Conservation (phyloP, 2,797 vertebrate species). For the Stomatorhinus walkeri region DNA sequence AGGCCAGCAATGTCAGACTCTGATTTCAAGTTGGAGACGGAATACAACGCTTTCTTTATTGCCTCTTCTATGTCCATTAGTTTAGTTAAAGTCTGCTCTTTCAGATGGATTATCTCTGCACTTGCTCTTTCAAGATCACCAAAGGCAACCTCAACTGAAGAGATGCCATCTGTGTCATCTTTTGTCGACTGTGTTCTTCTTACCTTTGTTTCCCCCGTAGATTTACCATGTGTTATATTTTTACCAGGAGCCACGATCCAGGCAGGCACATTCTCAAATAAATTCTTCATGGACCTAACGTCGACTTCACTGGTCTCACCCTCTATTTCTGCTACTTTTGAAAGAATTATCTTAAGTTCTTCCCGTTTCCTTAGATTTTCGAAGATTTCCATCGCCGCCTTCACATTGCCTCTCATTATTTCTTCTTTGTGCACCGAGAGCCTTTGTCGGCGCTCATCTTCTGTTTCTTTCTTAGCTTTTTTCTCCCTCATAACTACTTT, state of each 20-base stretch:
- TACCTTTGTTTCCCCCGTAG: conserved; percentile 32
- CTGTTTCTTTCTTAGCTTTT: conserved; percentile 56
- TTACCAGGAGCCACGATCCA: conserved; percentile 58
- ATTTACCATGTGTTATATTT: conserved; percentile 37
- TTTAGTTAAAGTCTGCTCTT: conserved; percentile 84
- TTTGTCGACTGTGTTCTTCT: conserved; percentile 37
- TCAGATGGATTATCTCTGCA: conserved; percentile 77
- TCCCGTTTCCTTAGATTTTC: conserved; percentile 75
- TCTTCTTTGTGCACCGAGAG: conserved; percentile 83
- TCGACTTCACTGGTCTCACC: conserved; percentile 71
- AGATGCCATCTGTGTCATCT: conserved; percentile 50
- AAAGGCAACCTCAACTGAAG: conserved; percentile 74
- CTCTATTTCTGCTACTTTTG: conserved; percentile 74
- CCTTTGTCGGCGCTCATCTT: conserved; percentile 70
- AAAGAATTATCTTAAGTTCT: conserved; percentile 75
- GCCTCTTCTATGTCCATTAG: conserved; percentile 83
- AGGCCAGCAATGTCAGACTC: conserved; percentile 71
- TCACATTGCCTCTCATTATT: conserved; percentile 77
- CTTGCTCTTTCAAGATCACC: conserved; percentile 85
- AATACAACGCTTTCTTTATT: conserved; percentile 85
- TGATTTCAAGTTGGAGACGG: conserved; percentile 82
- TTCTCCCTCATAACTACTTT: conserved; percentile 60
- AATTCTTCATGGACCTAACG: conserved; percentile 60
- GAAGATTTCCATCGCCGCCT: conserved; percentile 71
- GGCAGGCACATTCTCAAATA: conserved; percentile 75